Conservation (phyloP, 2,888 invertebrate genomes). For the Mayetiola destructor region DNA sequence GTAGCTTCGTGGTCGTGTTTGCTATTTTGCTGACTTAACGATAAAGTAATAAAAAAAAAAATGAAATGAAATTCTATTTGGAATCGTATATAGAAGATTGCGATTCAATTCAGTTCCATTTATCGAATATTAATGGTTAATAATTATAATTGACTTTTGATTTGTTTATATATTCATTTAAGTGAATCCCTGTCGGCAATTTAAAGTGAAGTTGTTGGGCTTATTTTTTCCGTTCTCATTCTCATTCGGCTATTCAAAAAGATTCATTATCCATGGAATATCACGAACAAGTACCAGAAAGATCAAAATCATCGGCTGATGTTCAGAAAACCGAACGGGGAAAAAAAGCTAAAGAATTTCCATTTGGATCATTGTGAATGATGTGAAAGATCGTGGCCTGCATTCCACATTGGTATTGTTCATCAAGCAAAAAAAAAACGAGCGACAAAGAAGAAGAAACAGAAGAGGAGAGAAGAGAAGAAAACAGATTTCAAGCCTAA, state of each 20-base stretch:
- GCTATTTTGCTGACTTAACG: neutral
- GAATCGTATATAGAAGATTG: neutral
- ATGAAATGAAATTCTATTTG: too few species aligned
- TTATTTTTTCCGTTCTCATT: too few species aligned
- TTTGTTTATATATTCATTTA: slow-evolving; percentile 2
- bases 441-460: neutral
- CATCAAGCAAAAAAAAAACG: neutral
- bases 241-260: neutral
- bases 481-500: neutral
- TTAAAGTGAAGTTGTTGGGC: too few species aligned
- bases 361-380: neutral
- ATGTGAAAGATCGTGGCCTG: neutral
- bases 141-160: neutral
- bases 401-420: neutral
- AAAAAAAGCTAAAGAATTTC: neutral
- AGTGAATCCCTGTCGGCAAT: too few species aligned
- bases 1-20: neutral
- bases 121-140: slow-evolving; percentile 3
- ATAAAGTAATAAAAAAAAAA: neutral
- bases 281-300: neutral
- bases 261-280: too few species aligned
- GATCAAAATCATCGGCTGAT: too few species aligned
- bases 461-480: neutral
- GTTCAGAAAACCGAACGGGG: too few species aligned
- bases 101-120: too few species aligned